A percentile compares a stretch with the other conserved stretches of the same genome.
Evolutionary conservation across 2,113 vertebrate genomes (phyloP).

Genomic region (Chrysemys picta): DNA sequence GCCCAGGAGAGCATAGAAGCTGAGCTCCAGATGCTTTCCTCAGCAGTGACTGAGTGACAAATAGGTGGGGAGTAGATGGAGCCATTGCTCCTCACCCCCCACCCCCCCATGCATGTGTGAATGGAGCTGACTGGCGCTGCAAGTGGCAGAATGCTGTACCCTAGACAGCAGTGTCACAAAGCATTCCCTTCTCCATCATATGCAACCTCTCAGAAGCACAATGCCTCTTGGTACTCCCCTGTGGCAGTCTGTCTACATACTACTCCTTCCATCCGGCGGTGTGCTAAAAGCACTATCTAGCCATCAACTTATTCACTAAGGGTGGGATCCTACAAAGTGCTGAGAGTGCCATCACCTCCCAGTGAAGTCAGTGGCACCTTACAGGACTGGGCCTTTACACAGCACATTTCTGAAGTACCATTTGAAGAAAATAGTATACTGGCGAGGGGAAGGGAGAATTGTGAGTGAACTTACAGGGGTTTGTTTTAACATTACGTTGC

Average conservation of each 20-base stretch:
- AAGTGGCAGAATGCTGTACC: not conserved
- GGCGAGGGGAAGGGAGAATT: not conserved
- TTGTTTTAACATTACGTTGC: fast-evolving
- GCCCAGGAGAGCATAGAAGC: not conserved
- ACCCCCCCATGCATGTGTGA: not conserved
- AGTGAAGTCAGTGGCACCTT: not conserved
- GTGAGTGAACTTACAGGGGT: not conserved
- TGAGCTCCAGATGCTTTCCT: not conserved
- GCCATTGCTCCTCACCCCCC: not conserved
- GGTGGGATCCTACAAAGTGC: not conserved
- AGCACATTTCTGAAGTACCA: not conserved
- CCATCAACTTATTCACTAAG: not conserved
- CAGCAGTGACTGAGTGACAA: not conserved
- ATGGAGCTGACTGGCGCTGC: not conserved
- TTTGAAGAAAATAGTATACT: not conserved
- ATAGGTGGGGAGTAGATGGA: not conserved
- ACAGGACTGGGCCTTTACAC: not conserved
- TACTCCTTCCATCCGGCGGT: not conserved
- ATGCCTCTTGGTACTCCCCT: not conserved
- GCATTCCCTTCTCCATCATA: not conserved
- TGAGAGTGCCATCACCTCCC: not conserved
- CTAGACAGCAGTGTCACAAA: not conserved
- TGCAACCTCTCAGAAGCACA: not conserved
- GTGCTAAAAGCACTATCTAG: not conserved
- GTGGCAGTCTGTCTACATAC: not conserved